Base-by-base conservation (phyloP, 2,797 vertebrate genomes). In the Phrynocephalus forsythii region DNA sequence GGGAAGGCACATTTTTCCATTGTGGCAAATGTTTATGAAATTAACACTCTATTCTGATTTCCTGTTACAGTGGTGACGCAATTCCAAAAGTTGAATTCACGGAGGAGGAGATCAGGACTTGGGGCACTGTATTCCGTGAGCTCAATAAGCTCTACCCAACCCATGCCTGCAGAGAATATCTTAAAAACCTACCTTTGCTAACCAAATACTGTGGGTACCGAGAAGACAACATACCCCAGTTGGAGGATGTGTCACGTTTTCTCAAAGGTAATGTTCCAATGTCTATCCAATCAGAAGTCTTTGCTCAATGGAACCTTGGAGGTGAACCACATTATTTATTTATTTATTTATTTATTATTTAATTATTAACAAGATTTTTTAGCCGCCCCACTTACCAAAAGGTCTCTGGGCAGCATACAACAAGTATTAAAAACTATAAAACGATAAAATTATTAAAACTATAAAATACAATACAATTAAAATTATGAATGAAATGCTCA, bases 201-300 rank as follows among this genome's bases (percentile, higher is more conserved):
- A 97, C 97, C 90, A 98, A 99, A 94, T 95, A 98, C 95, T 99
- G 99, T 93, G 98, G 98, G 30, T 99, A 98, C 94, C 96, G 97
- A 68, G 99, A 99, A 93, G 98, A 99, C 95, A 99, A 99, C 88
- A 99, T 99, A 30, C 99, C 99, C 18, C 99, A 99, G 95, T 93
- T 99, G 94, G 99, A 99, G 93, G 99, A 99, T 72, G 98, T 99
- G 33, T 99, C 99, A 1, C 96, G 97, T 87, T 99, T 99, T 94
- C 97, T 99, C 88, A 98, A 97, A 96, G 99, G 99, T 99, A 92
- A 87, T 0, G 0, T 48, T 1, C 67, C 24, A 18, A 1, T 69
- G 83, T 71, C 81, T 66, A 79, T 66, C 82, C 82, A 79, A 2
- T 71, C 18, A 85, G 68, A 26, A 38, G 26, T 80, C 28, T 71